Percentiles rank a stretch among this genome's conserved stretches.
Evolutionary conservation across 2,113 vertebrate species (phyloP).

Genomic region (Ammodytes dubius): DNA sequence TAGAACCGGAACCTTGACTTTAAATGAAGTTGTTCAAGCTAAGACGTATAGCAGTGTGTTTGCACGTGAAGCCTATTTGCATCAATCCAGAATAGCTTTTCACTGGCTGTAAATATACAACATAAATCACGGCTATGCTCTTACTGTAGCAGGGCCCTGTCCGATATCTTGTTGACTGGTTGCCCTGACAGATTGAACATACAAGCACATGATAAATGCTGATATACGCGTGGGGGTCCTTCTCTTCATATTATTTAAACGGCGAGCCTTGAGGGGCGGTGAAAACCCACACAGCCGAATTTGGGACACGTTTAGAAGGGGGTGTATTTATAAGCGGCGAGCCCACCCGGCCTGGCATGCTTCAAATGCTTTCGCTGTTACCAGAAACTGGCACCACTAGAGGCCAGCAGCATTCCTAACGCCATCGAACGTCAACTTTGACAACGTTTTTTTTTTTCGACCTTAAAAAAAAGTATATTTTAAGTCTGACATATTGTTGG

Average conservation of each 20-base stretch:
- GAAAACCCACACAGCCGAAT: constrained; percentile 57
- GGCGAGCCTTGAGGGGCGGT: background rate
- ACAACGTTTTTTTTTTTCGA: background rate
- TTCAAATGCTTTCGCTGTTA: constrained; percentile 75
- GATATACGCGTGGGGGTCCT: constrained; percentile 13
- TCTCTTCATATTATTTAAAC: constrained; percentile 15
- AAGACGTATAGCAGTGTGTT: constrained; percentile 7
- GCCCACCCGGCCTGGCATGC: constrained; percentile 75
- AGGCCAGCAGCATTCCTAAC: constrained; percentile 72
- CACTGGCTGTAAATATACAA: constrained; percentile 38
- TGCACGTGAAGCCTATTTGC: constrained; percentile 31
- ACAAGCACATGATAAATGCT: constrained; percentile 32
- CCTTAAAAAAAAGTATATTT: background rate
- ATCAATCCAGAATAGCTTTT: constrained; percentile 36
- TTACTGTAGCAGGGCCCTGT: constrained; percentile 9
- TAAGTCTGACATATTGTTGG: background rate
- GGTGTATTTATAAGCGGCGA: constrained; percentile 82
- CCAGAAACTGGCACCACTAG: constrained; percentile 69
- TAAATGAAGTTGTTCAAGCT: constrained; percentile 22
- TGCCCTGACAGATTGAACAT: constrained; percentile 23
- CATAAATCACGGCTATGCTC: constrained; percentile 15
- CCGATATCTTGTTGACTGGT: constrained; percentile 47
- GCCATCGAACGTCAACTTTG: constrained; percentile 20
- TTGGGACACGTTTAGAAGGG: constrained; percentile 63
- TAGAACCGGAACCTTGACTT: background rate